phyloP scores from a whole-genome alignment of 1,140 invertebrate species.

The Hormaphis cornu region DNA sequence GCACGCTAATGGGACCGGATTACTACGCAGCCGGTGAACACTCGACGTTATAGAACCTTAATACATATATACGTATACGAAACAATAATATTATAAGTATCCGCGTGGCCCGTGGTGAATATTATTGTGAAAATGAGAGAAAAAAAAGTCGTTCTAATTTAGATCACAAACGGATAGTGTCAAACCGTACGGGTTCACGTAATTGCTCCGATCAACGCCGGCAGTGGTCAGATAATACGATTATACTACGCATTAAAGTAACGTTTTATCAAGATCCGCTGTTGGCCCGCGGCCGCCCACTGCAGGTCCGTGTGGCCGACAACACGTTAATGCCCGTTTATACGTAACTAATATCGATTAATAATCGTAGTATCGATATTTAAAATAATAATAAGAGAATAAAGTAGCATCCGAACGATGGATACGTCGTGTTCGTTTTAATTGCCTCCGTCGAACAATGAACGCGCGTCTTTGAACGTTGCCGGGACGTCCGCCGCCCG shows the following conservation, averaged over 20 bases:
- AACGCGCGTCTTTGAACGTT: too few relatives aligned
- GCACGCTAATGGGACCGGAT: constrained; percentile 29
- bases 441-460: too few relatives aligned
- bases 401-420: too few relatives aligned
- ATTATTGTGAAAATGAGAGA: neutral
- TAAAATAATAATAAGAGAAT: too few relatives aligned
- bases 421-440: too few relatives aligned
- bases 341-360: too few relatives aligned
- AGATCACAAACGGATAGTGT: constrained; percentile 18
- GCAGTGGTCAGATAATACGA: neutral
- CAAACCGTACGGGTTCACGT: constrained; percentile 21
- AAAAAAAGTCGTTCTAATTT: constrained; percentile 17
- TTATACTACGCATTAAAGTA: constrained; percentile 14
- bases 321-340: too few relatives aligned
- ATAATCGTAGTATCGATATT: too few relatives aligned
- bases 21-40: constrained; percentile 1
- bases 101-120: too few relatives aligned
- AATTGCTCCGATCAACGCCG: constrained; percentile 31
- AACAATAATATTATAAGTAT: too few relatives aligned
- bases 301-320: neutral
- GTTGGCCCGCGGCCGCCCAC: neutral
- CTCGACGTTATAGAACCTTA: neutral
- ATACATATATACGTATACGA: neutral
- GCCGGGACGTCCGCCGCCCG: too few relatives aligned
- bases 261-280: constrained; percentile 11